Base-by-base conservation (phyloP, 2,113 vertebrate genomes). In the Anguilla rostrata region DNA sequence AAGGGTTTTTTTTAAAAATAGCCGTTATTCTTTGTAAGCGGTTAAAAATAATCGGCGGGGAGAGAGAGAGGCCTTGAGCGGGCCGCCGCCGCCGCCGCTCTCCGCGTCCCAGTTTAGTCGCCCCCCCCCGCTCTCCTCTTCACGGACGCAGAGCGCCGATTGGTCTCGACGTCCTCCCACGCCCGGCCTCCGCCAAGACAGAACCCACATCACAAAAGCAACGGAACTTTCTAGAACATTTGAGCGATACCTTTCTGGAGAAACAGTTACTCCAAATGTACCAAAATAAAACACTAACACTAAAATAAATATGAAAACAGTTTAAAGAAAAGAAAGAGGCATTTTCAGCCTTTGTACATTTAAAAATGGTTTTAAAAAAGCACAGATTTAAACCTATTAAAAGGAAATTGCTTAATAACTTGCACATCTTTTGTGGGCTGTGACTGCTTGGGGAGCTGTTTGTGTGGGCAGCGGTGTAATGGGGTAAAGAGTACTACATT, bases 1-100 rank as follows among this genome's bases (percentile, higher is more conserved):
- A 83, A 88, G 84, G 87, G 89, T 89, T 11, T n/a, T n/a, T 53
- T 12, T 34, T 94, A 94, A 94, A 94, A 94, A 94, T 95, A 95
- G 93, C 89, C 84, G 87, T 92, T 91, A 90, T 90, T 86, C 85
- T 92, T 92, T 90, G 91, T 92, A 93, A 63, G 56, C 11, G 41
- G 87, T 91, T 90, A 88, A 90, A 94, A 93, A 92, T 89, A 90
- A 91, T 75, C 83, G 84, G 90, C 86, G 53, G 12, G 43, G 83
- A 83, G 43, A 46, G 83, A 84, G 56, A 86, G 75, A 57, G 87
- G 82, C 82, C 86, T 89, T 86, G 83, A 6, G 43, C 87, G 63
- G 26, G 78, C 83, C 29, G 80, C 91, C 90, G 80, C 91, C 90
- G 88, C 92, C 93, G 81, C 91, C 82, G 53, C 81, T 85, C 88